Evolutionary conservation across 2,888 invertebrate genomes (phyloP).

Genomic region (Tipula confusa): DNA sequence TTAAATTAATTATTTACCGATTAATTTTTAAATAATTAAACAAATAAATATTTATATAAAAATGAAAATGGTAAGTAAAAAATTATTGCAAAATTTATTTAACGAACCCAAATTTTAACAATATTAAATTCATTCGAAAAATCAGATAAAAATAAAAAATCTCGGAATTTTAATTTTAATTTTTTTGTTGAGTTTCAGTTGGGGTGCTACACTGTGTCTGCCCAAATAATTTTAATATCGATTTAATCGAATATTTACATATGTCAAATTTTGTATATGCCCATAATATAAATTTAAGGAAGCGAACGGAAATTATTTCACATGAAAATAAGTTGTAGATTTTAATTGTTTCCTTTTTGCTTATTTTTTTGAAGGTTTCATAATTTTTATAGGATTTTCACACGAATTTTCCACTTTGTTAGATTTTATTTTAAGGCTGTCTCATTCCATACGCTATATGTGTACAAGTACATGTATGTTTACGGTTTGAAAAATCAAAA

Average conservation of each 20-base stretch:
- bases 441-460: neutral
- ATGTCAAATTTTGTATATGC: too few species aligned
- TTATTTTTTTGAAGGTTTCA: neutral
- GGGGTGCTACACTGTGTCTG: neutral
- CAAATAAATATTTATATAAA: neutral
- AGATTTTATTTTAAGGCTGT: neutral
- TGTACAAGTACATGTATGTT: neutral
- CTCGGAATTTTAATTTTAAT: too few species aligned
- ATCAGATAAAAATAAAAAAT: neutral
- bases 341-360: neutral
- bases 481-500: neutral
- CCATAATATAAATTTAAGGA: too few species aligned
- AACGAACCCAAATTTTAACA: neutral
- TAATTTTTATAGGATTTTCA: neutral
- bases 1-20: constrained; percentile 8
- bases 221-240: neutral
- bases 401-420: neutral
- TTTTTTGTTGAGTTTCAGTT: too few species aligned
- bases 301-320: neutral
- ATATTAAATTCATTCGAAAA: neutral
- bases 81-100: neutral
- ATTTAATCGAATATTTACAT: neutral
- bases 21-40: neutral
- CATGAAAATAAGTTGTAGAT: neutral
- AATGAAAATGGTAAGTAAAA: neutral